Conservation (phyloP, 2,888 invertebrate species). For the Tenthredo mesomela region DNA sequence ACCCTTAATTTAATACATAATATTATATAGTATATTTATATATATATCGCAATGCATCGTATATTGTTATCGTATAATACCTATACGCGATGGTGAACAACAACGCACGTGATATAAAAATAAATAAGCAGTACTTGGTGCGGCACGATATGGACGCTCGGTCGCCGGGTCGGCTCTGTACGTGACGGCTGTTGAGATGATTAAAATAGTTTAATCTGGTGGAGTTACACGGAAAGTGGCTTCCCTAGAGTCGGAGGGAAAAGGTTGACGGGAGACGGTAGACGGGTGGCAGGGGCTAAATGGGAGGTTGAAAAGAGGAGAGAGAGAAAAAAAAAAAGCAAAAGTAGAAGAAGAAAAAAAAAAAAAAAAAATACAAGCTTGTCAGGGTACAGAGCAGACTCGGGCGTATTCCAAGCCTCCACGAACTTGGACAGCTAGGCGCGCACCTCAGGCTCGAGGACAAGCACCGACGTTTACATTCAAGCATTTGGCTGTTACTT, state of each 20-base stretch:
- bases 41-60: not conserved
- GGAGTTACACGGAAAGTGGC: conserved; percentile 56
- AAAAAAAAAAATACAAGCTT: conserved; percentile 60
- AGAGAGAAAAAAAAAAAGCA: not conserved
- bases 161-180: conserved; percentile 75
- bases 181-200: conserved; percentile 67
- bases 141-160: conserved; percentile 70
- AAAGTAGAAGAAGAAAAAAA: not conserved
- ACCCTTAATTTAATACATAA: conserved; percentile 19
- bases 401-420: conserved; percentile 72
- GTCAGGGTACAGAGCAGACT: conserved; percentile 76
- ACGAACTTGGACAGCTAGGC: conserved; percentile 64
- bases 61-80: not conserved
- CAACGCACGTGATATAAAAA: conserved; percentile 65
- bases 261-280: conserved; percentile 29
- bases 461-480: conserved; percentile 74
- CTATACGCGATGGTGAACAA: conserved; percentile 42
- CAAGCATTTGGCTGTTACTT: conserved; percentile 63
- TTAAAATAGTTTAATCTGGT: conserved; percentile 63
- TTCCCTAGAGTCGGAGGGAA: conserved; percentile 35
- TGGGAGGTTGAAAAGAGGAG: conserved; percentile 29
- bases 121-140: conserved; percentile 76
- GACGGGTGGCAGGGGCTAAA: conserved; percentile 41
- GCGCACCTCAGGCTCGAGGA: conserved; percentile 77
- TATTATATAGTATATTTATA: no score